These are phyloP conservation scores for Spermophilus dauricus DNA, from an alignment of 2,113 vertebrate genomes.

Conservation along the genomic window DNA sequence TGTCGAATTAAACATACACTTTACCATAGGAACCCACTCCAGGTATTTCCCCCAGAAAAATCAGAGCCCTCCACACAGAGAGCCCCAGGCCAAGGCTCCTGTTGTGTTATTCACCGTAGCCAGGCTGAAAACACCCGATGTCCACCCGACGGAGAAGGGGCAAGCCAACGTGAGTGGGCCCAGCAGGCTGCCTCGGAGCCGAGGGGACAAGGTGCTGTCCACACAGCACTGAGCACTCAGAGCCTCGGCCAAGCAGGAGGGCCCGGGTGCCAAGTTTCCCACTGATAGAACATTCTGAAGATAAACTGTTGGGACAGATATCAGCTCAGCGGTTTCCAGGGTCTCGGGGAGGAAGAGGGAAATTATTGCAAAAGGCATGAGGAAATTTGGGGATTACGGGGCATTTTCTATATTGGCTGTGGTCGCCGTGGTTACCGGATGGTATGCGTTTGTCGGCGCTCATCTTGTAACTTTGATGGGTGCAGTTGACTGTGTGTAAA, in stretches of 20 bases:
- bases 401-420: neutral
- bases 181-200: fast-evolving
- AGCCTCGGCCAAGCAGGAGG: too few species aligned
- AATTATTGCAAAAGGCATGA: neutral
- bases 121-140: neutral
- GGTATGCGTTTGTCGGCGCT: neutral
- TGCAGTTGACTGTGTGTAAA: neutral
- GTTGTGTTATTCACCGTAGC: neutral
- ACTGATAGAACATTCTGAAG: neutral
- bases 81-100: neutral
- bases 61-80: neutral
- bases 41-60: neutral
- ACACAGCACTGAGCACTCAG: neutral
- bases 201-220: too few species aligned
- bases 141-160: neutral
- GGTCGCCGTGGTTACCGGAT: neutral
- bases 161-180: too few species aligned
- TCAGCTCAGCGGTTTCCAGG: neutral
- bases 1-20: neutral
- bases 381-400: neutral
- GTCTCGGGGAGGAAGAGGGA: neutral
- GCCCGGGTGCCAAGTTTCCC: fast-evolving
- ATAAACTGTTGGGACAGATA: neutral
- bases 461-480: neutral
- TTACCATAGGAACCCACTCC: neutral